Percentiles rank a stretch among this genome's conserved stretches.
phyloP scores from a whole-genome alignment of 2,113 vertebrate genomes.

The Pygoscelis adeliae region DNA sequence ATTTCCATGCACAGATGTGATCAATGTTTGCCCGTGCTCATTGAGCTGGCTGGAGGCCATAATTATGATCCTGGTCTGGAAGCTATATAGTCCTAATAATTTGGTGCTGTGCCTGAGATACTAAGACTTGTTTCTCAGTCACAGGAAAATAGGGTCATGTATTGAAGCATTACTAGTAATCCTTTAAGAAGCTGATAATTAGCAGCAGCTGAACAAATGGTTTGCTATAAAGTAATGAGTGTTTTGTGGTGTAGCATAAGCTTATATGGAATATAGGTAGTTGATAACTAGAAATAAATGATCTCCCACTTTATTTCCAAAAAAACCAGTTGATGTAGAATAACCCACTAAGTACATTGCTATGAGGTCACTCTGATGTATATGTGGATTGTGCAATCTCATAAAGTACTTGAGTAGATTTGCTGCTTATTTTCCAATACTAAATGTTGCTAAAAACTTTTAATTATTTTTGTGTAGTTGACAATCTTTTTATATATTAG shows the following conservation, averaged over 20 bases:
- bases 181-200: slow-evolving; percentile 3
- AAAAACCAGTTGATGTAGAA: neutral
- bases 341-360: neutral
- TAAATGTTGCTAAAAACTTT: neutral
- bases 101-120: neutral
- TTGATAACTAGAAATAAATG: neutral
- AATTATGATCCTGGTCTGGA: neutral
- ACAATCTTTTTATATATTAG: neutral
- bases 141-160: neutral
- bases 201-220: neutral
- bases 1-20: neutral
- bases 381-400: neutral
- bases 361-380: neutral
- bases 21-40: neutral
- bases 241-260: neutral
- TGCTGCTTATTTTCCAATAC: neutral
- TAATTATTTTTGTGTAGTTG: neutral
- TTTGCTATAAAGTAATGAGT: neutral
- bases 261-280: neutral
- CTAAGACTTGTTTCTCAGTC: neutral
- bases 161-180: neutral
- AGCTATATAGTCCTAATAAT: neutral
- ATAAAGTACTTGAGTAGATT: neutral
- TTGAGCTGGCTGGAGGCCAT: neutral
- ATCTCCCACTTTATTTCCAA: neutral